Evolutionary conservation across 92 coral and sea anemone species (phyloP).

Genomic region (Nematostella vectensis): DNA sequence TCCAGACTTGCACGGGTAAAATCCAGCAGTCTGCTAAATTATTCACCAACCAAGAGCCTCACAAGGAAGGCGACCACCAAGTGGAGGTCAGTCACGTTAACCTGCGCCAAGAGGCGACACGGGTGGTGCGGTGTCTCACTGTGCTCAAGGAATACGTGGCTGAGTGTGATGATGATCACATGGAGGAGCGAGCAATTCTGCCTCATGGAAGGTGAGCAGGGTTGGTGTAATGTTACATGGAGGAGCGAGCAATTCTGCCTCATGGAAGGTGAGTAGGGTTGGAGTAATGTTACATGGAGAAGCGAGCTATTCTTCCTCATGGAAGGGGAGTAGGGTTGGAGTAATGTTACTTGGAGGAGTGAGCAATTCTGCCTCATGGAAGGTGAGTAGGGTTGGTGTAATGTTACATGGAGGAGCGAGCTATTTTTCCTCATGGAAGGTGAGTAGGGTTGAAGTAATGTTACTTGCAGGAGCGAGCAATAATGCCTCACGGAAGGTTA

Average conservation of each 20-base stretch:
- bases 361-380: slow-evolving; percentile 92
- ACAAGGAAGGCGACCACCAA: slow-evolving; percentile 47
- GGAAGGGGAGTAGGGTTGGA: slow-evolving; percentile 64
- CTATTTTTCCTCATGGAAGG: slow-evolving; percentile 95
- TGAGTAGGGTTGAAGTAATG: slow-evolving; percentile 7
- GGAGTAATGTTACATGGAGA: no score
- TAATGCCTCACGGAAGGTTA: slow-evolving; percentile 93
- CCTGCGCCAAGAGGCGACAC: slow-evolving; percentile 67
- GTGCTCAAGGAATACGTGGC: slow-evolving; percentile 90
- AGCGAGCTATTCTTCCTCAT: slow-evolving; percentile 87
- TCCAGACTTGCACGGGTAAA: slow-evolving; percentile 77
- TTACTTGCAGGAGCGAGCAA: slow-evolving; percentile 84
- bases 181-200: slow-evolving; percentile 86
- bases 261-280: slow-evolving; percentile 73
- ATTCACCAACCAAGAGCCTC: slow-evolving; percentile 37
- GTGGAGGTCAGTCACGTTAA: slow-evolving; percentile 22
- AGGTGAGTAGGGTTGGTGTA: slow-evolving; percentile 52
- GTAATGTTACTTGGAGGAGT: slow-evolving; percentile 85
- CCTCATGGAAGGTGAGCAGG: slow-evolving; percentile 88
- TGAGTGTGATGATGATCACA: slow-evolving; percentile 95
- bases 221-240: no score
- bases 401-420: slow-evolving; percentile 88
- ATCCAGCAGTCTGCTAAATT: slow-evolving; percentile 80
- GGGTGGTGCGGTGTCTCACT: slow-evolving; percentile 87
- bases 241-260: slow-evolving; percentile 86